Evolutionary conservation across 92 coral and sea anemone species (phyloP), one percentile per base, ranked within the genome.

Genomic region (Parazoanthus swiftii): DNA sequence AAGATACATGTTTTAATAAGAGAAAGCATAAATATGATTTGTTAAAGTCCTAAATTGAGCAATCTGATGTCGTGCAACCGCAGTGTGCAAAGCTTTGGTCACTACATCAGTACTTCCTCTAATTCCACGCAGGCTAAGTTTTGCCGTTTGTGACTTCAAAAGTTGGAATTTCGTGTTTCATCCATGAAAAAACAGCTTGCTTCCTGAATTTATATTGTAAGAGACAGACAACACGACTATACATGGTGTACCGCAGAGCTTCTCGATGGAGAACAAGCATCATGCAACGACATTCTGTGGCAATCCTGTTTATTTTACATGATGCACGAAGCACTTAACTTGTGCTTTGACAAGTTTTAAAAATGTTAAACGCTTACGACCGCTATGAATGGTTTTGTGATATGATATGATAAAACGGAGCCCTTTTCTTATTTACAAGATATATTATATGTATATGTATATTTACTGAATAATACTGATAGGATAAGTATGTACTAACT

Each of bases 221-320:
- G 78, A 84, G 87, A 84, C 87, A 84, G 87, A 84, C 87, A 39
- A 13, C 25, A 71, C 70, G 87, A 26, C 87, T 71, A 18, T 71
- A 84, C 68, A 50, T 44, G 79, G 79, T 70, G 87, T 84, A 84
- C 87, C 87, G 21, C 87, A 84, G 85, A 10, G n/a, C 16, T 59
- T 21, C 74, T 7, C 38, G 23, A 58, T 25, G 23, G 79, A 76
- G 79, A 9, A 56, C 21, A 16, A 48, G 65, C 78, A 84, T 65
- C 37, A 82, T 84, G 87, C 87, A 71, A 72, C 87, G 43, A 84
- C 87, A 84, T 84, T 84, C 87, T 84, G 87, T 84, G 79, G 87
- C 67, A 46, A 44, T 84, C 87, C 87, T 84, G 87, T 84, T 84
- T 84, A 71, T 71, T 66, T 82, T 84, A 71, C 9, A 9, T 58